These are phyloP conservation scores for Neosilurus hyrtlii DNA, from an alignment of 2,797 vertebrate genomes.

Conservation along the genomic window DNA sequence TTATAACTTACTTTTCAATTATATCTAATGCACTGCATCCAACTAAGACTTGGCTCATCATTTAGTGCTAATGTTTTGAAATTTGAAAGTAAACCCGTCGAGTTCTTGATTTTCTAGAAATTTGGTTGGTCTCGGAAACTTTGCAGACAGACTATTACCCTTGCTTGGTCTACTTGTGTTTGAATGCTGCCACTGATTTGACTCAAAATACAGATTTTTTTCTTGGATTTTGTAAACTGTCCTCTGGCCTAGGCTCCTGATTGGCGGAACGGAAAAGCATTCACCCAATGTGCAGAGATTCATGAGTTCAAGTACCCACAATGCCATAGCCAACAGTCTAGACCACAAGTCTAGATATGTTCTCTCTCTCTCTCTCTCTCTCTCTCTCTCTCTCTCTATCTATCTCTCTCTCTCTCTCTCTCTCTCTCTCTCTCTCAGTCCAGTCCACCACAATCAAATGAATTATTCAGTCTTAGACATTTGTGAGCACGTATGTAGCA, in stretches of 20 bases:
- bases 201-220: background rate
- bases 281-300: background rate
- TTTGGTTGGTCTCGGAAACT: background rate
- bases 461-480: background rate
- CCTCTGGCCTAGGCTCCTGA: background rate
- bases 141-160: background rate
- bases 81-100: background rate
- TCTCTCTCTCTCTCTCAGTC: background rate
- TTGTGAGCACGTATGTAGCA: background rate
- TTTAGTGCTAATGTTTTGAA: background rate
- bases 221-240: conserved; percentile 2
- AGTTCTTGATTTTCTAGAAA: background rate
- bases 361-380: background rate
- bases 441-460: background rate
- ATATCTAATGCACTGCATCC: background rate
- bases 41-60: background rate
- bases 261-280: background rate
- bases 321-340: background rate
- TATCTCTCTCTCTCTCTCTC: background rate
- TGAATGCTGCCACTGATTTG: background rate
- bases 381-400: background rate
- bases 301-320: background rate
- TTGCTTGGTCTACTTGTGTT: background rate
- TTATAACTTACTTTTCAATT: conserved; percentile 19
- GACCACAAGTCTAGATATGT: background rate